These are phyloP conservation scores for Pagrus major DNA, from an alignment of 2,113 vertebrate species.

Conservation along the genomic window DNA sequence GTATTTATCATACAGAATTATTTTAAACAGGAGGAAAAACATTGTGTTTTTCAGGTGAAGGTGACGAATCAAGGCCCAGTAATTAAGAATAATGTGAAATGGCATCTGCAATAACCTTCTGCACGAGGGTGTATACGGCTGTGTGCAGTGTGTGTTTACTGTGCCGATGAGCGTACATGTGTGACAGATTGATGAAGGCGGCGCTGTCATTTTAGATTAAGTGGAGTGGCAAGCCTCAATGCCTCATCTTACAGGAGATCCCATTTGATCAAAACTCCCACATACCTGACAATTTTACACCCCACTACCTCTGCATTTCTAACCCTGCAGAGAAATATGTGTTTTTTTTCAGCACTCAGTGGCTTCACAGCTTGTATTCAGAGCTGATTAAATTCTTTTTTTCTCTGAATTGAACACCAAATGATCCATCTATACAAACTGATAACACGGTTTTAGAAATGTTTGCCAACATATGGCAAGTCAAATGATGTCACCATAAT, in stretches of 20 bases:
- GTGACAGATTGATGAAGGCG: conserved; percentile 60
- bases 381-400: not conserved
- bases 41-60: conserved; percentile 1
- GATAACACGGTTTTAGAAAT: not conserved
- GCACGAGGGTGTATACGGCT: not conserved
- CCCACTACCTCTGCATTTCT: conserved; percentile 29
- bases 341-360: not conserved
- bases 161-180: conserved; percentile 23
- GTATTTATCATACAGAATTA: conserved; percentile 3
- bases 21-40: not conserved
- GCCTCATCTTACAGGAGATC: conserved; percentile 62
- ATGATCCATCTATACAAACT: not conserved
- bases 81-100: conserved; percentile 34
- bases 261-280: conserved; percentile 62
- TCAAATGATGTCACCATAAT: not conserved
- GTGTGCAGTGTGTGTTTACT: conserved; percentile 16
- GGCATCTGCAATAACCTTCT: conserved; percentile 14
- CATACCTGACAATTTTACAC: conserved; percentile 53
- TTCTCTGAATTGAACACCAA: not conserved
- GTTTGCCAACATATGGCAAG: not conserved
- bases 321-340: conserved; percentile 8
- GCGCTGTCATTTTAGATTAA: conserved; percentile 70
- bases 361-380: not conserved
- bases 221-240: conserved; percentile 45
- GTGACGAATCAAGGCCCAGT: conserved; percentile 26